phyloP scores from a whole-genome alignment of 1,140 invertebrate genomes.

The Drosophila serrata region DNA sequence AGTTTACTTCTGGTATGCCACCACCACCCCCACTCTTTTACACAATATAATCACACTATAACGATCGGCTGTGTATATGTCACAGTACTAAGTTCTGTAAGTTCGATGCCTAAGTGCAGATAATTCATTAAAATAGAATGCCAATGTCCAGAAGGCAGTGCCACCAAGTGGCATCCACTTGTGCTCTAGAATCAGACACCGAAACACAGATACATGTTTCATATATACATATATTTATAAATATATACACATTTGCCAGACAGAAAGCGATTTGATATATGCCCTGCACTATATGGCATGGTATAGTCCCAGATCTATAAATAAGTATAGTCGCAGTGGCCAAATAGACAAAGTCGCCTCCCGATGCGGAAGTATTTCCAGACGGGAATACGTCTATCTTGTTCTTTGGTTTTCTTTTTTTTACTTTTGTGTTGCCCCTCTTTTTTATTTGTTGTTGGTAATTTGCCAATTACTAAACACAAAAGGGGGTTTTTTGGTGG shows the following conservation, averaged over 20 bases:
- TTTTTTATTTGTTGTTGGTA: slow-evolving; percentile 60
- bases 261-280: slow-evolving; percentile 55
- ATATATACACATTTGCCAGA: slow-evolving; percentile 24
- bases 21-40: slow-evolving; percentile 9
- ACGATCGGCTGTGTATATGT: slow-evolving; percentile 36
- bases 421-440: not conserved
- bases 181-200: slow-evolving; percentile 29
- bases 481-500: not conserved
- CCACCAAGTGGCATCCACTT: slow-evolving; percentile 51
- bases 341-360: slow-evolving; percentile 50
- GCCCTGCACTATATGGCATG: slow-evolving; percentile 52
- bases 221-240: slow-evolving; percentile 10
- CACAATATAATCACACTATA: not conserved
- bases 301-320: slow-evolving; percentile 52
- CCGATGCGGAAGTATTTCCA: slow-evolving; percentile 82
- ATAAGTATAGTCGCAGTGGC: slow-evolving; percentile 41
- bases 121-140: slow-evolving; percentile 77
- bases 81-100: slow-evolving; percentile 50
- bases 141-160: slow-evolving; percentile 66
- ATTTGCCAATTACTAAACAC: slow-evolving; percentile 75
- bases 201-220: slow-evolving; percentile 38
- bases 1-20: slow-evolving; percentile 9
- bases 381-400: slow-evolving; percentile 46
- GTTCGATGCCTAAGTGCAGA: slow-evolving; percentile 79
- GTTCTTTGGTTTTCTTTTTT: slow-evolving; percentile 3